phyloP scores from a whole-genome alignment of 2,113 vertebrate genomes.

The Triplophysa rosa region DNA sequence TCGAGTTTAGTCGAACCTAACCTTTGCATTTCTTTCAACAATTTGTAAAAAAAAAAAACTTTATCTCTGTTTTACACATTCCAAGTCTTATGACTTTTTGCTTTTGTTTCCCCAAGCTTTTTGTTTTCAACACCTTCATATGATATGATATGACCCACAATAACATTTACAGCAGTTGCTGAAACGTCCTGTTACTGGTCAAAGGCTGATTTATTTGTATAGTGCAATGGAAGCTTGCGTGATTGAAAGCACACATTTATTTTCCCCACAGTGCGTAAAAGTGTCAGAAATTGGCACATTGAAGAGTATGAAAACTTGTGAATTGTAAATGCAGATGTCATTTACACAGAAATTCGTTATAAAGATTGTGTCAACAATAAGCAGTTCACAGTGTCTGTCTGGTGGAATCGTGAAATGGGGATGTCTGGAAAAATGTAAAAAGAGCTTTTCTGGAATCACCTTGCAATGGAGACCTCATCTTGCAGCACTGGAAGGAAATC shows the following conservation, averaged over 20 bases:
- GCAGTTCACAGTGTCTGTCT: not conserved
- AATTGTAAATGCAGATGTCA: not conserved
- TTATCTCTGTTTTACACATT: not conserved
- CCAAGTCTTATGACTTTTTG: not conserved
- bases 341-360: not conserved
- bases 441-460: slow-evolving; percentile 4
- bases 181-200: no score
- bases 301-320: not conserved
- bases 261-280: not conserved
- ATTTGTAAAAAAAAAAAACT: no score
- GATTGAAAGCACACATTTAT: not conserved
- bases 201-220: not conserved
- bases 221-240: not conserved
- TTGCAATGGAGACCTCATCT: not conserved
- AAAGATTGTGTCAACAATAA: slow-evolving; percentile 1
- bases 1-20: not conserved
- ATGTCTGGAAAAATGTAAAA: slow-evolving; percentile 28
- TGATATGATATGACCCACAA: not conserved
- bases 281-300: not conserved
- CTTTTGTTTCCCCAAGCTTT: no score
- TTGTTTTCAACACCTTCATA: no score
- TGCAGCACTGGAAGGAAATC: not conserved
- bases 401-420: not conserved
- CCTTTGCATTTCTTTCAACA: not conserved
- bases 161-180: not conserved